Evolutionary conservation across 2,797 vertebrate genomes (phyloP).

Genomic region (Bovichtus diacanthus): DNA sequence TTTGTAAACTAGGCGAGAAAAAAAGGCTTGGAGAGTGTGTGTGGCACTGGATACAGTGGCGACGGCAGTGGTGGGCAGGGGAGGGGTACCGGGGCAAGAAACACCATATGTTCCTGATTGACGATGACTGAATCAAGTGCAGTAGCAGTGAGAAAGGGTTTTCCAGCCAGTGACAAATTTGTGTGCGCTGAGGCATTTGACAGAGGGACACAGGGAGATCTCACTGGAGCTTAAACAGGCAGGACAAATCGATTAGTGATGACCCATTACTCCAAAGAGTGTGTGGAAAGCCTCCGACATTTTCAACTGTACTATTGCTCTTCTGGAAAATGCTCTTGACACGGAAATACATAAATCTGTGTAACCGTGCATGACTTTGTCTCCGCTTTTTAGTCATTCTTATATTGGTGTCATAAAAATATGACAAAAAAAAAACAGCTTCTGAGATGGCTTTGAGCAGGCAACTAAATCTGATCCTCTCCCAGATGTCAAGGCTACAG

Average conservation of each 20-base stretch:
- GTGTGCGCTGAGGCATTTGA: conserved; percentile 63
- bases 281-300: conserved; percentile 29
- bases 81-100: conserved; percentile 34
- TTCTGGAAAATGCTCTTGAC: conserved; percentile 38
- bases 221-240: conserved; percentile 64
- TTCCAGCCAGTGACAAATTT: conserved; percentile 59
- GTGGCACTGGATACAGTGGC: conserved; percentile 59
- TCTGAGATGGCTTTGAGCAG: conserved; percentile 43
- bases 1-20: conserved; percentile 81
- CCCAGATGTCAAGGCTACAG: conserved; percentile 39
- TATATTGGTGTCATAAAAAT: conserved; percentile 56
- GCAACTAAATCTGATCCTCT: conserved; percentile 48
- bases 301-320: conserved; percentile 36
- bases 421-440: conserved; percentile 32
- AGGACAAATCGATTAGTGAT: conserved; percentile 77
- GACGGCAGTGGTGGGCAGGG: conserved; percentile 24
- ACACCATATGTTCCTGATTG: conserved; percentile 77
- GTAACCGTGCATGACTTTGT: conserved; percentile 17
- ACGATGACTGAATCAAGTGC: conserved; percentile 76
- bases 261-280: conserved; percentile 70
- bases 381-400: conserved; percentile 47
- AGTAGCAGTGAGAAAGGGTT: conserved; percentile 66
- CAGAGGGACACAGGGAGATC: conserved; percentile 63
- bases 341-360: conserved; percentile 52
- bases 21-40: conserved; percentile 52